A percentile compares a stretch with the other conserved stretches of the same genome.
phyloP scores from a whole-genome alignment of 2,888 invertebrate genomes.

The Eudasyphora cyanicolor region DNA sequence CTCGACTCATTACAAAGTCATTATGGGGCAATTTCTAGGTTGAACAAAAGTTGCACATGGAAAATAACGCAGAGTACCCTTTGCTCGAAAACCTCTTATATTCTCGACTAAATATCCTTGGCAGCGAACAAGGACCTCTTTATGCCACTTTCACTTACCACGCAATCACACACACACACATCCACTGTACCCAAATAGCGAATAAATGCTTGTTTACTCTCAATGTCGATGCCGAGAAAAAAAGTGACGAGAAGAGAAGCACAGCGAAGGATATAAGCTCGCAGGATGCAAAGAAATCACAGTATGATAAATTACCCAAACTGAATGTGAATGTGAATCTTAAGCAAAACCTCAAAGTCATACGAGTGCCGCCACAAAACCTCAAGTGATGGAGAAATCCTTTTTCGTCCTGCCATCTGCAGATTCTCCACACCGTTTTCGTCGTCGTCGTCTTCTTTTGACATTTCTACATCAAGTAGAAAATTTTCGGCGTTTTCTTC shows the following conservation, averaged over 20 bases:
- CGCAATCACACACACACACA: no score
- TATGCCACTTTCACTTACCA: neutral
- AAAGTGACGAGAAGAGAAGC: neutral
- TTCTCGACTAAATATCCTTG: neutral
- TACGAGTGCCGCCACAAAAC: neutral
- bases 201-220: neutral
- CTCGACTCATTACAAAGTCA: conserved; percentile 59
- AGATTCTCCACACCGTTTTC: neutral
- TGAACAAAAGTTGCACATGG: neutral
- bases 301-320: conserved; percentile 10
- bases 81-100: neutral
- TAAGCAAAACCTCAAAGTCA: neutral
- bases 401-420: no score
- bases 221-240: neutral
- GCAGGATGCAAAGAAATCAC: neutral
- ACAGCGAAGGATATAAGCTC: neutral
- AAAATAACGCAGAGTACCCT: neutral
- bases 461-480: neutral
- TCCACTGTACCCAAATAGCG: neutral
- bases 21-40: conserved; percentile 49
- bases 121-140: neutral
- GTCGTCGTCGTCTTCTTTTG: neutral
- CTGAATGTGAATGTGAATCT: neutral
- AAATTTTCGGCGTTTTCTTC: neutral
- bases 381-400: neutral